Conservation (phyloP, 2,888 invertebrate genomes). For the Clivina fossor region DNA sequence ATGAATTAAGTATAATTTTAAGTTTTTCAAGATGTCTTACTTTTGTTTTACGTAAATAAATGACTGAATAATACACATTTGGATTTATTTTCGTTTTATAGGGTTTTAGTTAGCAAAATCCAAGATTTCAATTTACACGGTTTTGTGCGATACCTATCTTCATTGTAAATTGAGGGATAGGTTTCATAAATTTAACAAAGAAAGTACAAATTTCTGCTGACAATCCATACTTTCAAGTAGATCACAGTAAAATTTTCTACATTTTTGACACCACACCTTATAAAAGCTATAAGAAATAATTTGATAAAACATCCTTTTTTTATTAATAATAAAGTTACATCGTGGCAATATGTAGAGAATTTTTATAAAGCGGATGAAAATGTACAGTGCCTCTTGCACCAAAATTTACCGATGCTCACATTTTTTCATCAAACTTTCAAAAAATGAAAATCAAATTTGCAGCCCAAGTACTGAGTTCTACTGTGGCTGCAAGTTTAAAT, state of each 20-base stretch:
- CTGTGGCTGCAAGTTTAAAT: conserved; percentile 38
- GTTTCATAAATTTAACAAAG: conserved; percentile 23
- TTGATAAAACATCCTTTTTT: conserved; percentile 35
- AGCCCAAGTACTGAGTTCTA: conserved; percentile 38
- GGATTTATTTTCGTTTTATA: too few relatives aligned
- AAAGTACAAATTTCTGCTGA: conserved; percentile 10
- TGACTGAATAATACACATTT: too few relatives aligned
- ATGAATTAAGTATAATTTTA: too few relatives aligned
- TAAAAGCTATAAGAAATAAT: conserved; percentile 38
- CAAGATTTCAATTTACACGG: too few relatives aligned
- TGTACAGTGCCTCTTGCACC: conserved; percentile 24
- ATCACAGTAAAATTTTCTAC: conserved; percentile 28
- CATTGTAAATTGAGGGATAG: too few relatives aligned
- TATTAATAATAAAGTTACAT: conserved; percentile 30
- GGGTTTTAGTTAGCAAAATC: too few relatives aligned
- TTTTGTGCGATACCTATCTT: too few relatives aligned
- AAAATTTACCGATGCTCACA: conserved; percentile 38
- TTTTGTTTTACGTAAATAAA: too few relatives aligned
- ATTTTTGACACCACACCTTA: conserved; percentile 34
- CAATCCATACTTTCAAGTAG: conserved; percentile 28
- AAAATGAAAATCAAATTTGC: conserved; percentile 40
- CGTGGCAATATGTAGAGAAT: conserved; percentile 35
- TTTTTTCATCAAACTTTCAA: conserved; percentile 37
- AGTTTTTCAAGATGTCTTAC: too few relatives aligned
- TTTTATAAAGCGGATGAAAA: conserved; percentile 35